Base-by-base conservation (phyloP, 2,888 invertebrate genomes). In the Morpho deidamia region DNA sequence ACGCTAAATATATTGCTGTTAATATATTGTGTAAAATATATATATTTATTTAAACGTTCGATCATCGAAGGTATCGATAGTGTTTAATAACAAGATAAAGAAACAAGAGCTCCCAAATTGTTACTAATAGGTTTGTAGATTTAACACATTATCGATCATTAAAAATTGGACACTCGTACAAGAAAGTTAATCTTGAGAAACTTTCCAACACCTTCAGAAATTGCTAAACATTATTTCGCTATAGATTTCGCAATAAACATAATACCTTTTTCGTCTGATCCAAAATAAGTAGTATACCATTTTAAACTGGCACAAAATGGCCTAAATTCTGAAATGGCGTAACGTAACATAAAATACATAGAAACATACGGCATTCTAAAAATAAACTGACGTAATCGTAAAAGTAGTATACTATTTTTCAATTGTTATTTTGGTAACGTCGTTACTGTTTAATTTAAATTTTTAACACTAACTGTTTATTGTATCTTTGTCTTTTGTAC, bases 331-430 rank as follows among this genome's bases (percentile, higher is more conserved):
- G 63, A 66, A 79, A 76, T 49, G 70, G 8, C 65, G 44, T 72
- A 77, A 80, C 74, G 75, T 74, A 66, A 55, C 40, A 52, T 57
- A 32, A 41, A 65, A 61, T 45, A 9, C 11, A 7, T 57, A 55
- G 46, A 8, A 4, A 69, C 69, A 44, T 83, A 76, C 8, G 65
- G 12, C 74, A 8, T 78, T 81, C 71, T 61, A 34, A 11, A 40
- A 8, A 52, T 56, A 35, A 47, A 8, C 10, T 8, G 1, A 44
- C 50, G 58, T 61, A 23, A 48, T 44, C 53, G 67, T 71, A 79
- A 80, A 83, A 81, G 81, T 83, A 71, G 83, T 82, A 81, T 81
- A 82, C 82, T 65, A 83, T 83, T 78, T 81, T 63, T 54, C 56
- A 37, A 5, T 23, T 5, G 10, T 10, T 56, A 64, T 37, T 35